Percentiles rank a stretch among this genome's conserved stretches.
These are phyloP conservation scores for Pelobates cultripes DNA, from an alignment of 2,797 vertebrate genomes.

Conservation along the genomic window DNA sequence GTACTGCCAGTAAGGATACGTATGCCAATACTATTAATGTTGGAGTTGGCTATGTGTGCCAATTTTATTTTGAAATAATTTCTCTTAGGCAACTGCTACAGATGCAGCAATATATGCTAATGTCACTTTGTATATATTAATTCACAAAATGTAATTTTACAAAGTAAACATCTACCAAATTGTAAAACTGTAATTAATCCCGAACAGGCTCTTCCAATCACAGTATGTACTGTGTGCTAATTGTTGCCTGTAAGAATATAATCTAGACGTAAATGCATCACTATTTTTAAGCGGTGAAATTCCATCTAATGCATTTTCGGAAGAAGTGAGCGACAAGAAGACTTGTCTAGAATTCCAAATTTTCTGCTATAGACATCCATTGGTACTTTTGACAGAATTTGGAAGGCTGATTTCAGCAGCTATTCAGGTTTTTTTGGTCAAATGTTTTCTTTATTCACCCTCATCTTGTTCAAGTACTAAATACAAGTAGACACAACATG, in stretches of 20 bases:
- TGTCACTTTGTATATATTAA: background rate
- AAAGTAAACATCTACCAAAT: slow-evolving; percentile 8
- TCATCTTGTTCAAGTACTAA: too few species aligned
- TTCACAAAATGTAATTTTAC: slow-evolving; percentile 1
- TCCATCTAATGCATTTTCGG: too few species aligned
- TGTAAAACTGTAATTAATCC: background rate
- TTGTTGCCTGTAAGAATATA: background rate
- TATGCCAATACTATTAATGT: slow-evolving; percentile 36
- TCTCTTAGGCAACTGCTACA: slow-evolving; percentile 12
- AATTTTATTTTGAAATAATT: slow-evolving; percentile 41
- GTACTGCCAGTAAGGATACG: slow-evolving; percentile 21
- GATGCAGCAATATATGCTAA: background rate
- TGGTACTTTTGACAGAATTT: too few species aligned
- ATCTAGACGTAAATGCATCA: background rate
- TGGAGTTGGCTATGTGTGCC: slow-evolving; percentile 9
- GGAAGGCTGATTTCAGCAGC: too few species aligned
- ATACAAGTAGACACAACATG: too few species aligned
- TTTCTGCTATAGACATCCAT: too few species aligned
- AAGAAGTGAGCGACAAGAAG: too few species aligned
- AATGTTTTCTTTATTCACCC: too few species aligned
- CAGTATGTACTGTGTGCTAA: slow-evolving; percentile 17
- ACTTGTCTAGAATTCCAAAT: too few species aligned
- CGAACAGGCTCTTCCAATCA: background rate
- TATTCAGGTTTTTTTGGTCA: too few species aligned
- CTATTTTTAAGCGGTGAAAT: background rate